A percentile compares a stretch with the other conserved stretches of the same genome.
phyloP scores from a whole-genome alignment of 2,888 invertebrate species.

The Calliscelio sp. region DNA sequence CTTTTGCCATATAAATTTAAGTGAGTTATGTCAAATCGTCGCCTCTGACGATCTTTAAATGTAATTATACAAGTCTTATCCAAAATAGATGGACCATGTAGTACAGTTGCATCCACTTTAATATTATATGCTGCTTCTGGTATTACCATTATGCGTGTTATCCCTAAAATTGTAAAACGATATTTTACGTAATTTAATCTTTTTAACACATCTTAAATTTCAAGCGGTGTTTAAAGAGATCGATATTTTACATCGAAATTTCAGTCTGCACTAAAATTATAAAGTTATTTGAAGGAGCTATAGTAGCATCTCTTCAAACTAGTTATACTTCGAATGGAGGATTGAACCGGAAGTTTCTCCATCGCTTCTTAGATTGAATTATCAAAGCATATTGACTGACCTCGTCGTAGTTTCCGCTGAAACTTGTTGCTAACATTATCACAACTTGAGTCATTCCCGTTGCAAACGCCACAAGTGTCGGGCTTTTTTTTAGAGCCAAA shows the following conservation, averaged over 20 bases:
- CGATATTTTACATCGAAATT: constrained; percentile 50
- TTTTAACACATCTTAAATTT: neutral
- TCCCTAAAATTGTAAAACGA: too few relatives aligned
- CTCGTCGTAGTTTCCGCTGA: constrained; percentile 86
- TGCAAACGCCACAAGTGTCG: constrained; percentile 90
- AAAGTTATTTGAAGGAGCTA: constrained; percentile 63
- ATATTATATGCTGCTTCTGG: too few relatives aligned
- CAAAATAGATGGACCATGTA: too few relatives aligned
- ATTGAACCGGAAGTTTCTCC: constrained; percentile 62
- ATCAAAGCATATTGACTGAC: constrained; percentile 79
- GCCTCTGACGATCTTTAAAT: too few relatives aligned
- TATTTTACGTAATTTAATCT: too few relatives aligned
- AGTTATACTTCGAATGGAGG: constrained; percentile 53
- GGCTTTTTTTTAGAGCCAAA: constrained; percentile 87
- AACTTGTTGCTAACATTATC: constrained; percentile 86
- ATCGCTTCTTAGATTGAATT: constrained; percentile 61
- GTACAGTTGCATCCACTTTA: too few relatives aligned
- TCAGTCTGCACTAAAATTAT: constrained; percentile 45
- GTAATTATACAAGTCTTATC: too few relatives aligned
- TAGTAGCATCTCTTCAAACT: constrained; percentile 52
- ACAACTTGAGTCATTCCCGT: constrained; percentile 89
- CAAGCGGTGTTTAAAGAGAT: constrained; percentile 8
- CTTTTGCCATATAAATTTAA: too few relatives aligned
- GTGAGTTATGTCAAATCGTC: too few relatives aligned
- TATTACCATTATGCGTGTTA: too few relatives aligned